Percentiles rank a stretch among this genome's conserved stretches.
These are phyloP conservation scores for Onthophagus sagittarius DNA, from an alignment of 2,888 invertebrate species.

Conservation along the genomic window DNA sequence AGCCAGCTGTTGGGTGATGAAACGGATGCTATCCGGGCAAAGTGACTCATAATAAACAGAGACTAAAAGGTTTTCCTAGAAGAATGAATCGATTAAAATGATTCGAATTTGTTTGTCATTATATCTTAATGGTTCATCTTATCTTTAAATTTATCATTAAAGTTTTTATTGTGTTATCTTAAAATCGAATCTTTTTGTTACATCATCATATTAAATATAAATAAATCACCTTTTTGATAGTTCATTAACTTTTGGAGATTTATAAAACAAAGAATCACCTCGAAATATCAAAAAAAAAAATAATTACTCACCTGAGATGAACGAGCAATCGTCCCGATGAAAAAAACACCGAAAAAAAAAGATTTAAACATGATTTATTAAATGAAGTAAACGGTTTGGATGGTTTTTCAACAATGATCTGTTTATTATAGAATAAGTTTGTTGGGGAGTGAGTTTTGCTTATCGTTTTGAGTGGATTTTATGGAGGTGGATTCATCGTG, in stretches of 20 bases:
- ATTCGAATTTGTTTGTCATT: background rate
- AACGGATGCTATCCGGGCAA: slow-evolving; percentile 70
- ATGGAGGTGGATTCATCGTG: background rate
- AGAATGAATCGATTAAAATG: background rate
- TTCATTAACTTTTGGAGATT: background rate
- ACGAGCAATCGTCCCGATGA: background rate
- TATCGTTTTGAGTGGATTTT: background rate
- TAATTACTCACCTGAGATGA: background rate
- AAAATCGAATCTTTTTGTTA: too few species aligned
- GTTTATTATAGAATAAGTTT: background rate
- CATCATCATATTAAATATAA: background rate
- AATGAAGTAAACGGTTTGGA: background rate
- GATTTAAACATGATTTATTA: background rate
- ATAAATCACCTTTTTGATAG: background rate
- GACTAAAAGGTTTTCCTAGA: slow-evolving; percentile 40
- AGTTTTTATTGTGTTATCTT: too few species aligned
- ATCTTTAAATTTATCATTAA: too few species aligned
- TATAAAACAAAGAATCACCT: background rate
- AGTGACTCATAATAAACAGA: slow-evolving; percentile 72
- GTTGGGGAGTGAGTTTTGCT: background rate
- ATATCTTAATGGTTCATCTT: too few species aligned
- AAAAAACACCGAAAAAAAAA: background rate
- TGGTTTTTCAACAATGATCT: background rate
- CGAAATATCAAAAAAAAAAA: background rate
- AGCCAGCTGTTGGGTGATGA: slow-evolving; percentile 65